Evolutionary conservation across 2,888 invertebrate genomes (phyloP), one percentile per base, ranked within the genome.

Genomic region (Physocephala rufipes): DNA sequence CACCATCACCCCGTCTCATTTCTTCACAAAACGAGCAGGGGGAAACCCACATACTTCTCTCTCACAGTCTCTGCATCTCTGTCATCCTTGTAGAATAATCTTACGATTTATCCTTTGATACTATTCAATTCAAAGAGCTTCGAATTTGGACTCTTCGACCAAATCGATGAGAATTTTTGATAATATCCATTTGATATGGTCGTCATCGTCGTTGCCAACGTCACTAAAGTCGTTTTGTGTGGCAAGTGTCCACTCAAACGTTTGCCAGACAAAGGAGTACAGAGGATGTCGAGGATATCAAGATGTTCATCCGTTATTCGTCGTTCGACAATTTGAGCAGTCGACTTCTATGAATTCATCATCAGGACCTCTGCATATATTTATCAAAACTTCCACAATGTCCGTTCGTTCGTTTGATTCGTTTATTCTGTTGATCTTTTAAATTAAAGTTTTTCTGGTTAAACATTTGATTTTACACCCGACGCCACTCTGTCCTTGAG

Each of bases 391-490:
- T 68, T 62, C 68, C 58, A 24, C n/a, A 47, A 43, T 45, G 21
- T 75, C 77, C 74, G 72, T 74, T 76, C 71, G 75, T 80, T 79
- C 82, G 83, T 82, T 82, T 36, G 36, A 7, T 36, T 83, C 84
- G 84, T 82, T 83, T 79, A 79, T 80, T 82, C 82, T 82, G 82
- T 82, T 83, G 84, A 82, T 82, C 80, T 77, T 83, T 83, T 78
- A 79, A 82, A 82, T 82, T 82, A 82, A 82, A 83, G 82, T 80
- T 78, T 77, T 78, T 78, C 77, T 80, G 78, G 79, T 82, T 77
- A 79, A 79, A 82, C 80, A 82, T 81, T 82, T 81, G 78, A 75
- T 45, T 61, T 51, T 76, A 58, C 47, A 21, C 30, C 62, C 19
- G 30, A 51, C 5, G 12, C 51, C 26, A 12, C 15, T 49, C 19